A percentile compares a stretch with the other conserved stretches of the same genome.
phyloP scores from a whole-genome alignment of 2,888 invertebrate species.

The Hyposoter dolosus region DNA sequence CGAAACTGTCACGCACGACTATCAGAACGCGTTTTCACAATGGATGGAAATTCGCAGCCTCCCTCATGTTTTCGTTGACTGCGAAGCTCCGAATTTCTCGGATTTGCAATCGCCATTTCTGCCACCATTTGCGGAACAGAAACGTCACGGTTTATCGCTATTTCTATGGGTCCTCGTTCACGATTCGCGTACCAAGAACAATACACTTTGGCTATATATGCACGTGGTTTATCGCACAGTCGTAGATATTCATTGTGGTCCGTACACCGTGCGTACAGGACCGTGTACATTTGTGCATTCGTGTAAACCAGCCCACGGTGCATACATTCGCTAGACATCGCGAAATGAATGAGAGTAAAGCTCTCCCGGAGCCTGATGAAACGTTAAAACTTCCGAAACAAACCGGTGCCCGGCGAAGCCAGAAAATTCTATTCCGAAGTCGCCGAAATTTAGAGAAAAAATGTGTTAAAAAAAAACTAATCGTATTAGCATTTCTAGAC shows the following conservation, averaged over 20 bases:
- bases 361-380: neutral
- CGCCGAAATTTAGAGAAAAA: neutral
- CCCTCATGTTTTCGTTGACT: conserved; percentile 19
- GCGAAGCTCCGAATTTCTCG: conserved; percentile 39
- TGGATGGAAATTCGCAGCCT: neutral
- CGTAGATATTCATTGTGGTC: conserved; percentile 55
- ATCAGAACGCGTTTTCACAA: neutral
- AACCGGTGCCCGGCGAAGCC: neutral
- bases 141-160: conserved; percentile 45
- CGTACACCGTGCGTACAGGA: neutral
- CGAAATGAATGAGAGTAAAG: conserved; percentile 16
- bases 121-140: neutral
- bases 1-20: neutral
- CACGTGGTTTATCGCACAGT: conserved; percentile 10
- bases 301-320: conserved; percentile 12
- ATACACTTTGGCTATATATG: conserved; percentile 6
- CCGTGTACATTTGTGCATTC: conserved; percentile 35
- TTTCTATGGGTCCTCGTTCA: conserved; percentile 37
- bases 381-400: neutral
- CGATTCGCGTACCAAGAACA: conserved; percentile 37
- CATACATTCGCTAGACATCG: neutral
- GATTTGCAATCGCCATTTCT: conserved; percentile 40
- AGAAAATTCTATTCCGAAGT: neutral
- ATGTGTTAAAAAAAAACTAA: neutral
- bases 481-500: neutral